Evolutionary conservation across 2,888 invertebrate species (phyloP).

Genomic region (Phymatocera aterrima): DNA sequence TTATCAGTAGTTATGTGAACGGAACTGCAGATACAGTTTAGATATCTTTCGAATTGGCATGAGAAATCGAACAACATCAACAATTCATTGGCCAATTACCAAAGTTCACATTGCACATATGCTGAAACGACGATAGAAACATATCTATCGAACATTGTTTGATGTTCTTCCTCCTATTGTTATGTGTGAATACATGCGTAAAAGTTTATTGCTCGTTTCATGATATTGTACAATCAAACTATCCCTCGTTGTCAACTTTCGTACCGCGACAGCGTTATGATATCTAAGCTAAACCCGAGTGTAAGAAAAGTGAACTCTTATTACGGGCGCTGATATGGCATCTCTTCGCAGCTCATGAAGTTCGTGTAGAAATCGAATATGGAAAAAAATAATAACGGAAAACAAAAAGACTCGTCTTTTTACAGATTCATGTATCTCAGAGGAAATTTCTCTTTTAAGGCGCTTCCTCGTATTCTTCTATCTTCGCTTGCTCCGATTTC

Average conservation of each 20-base stretch:
- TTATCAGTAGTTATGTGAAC: background rate
- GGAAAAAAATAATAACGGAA: background rate
- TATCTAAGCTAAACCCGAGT: background rate
- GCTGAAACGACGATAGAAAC: background rate
- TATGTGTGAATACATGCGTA: background rate
- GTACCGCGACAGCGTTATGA: background rate
- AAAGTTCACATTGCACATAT: background rate
- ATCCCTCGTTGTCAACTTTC: background rate
- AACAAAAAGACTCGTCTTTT: background rate
- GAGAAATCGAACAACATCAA: background rate
- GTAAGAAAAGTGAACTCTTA: background rate
- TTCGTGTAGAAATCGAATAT: background rate
- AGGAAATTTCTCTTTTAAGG: background rate
- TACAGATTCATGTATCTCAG: background rate
- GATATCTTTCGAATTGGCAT: background rate
- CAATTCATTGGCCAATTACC: background rate
- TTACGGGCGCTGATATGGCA: background rate
- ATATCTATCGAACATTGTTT: background rate
- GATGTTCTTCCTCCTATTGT: background rate
- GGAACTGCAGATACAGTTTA: background rate
- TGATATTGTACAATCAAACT: background rate
- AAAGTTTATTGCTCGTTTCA: background rate
- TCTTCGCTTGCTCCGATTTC: background rate
- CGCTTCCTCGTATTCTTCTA: background rate
- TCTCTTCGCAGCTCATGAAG: background rate